phyloP scores from a whole-genome alignment of 2,797 vertebrate genomes.

The Nyctibius grandis region DNA sequence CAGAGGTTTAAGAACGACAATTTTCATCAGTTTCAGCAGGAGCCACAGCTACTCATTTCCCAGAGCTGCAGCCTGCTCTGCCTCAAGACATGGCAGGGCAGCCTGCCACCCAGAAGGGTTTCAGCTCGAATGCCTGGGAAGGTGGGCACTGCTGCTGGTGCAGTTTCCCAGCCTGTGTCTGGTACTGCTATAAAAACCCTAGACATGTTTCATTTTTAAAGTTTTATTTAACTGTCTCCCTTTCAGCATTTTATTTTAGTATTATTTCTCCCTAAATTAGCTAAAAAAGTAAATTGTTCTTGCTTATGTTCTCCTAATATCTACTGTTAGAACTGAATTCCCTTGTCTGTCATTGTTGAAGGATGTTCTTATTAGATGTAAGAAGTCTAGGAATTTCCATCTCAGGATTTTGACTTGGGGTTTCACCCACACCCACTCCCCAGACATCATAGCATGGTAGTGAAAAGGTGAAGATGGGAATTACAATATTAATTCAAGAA shows the following conservation, averaged over 20 bases:
- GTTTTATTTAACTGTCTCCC: not conserved
- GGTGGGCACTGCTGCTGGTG: not conserved
- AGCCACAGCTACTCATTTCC: not conserved
- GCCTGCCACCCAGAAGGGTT: not conserved
- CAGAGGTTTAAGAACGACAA: not conserved
- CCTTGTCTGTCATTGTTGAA: not conserved
- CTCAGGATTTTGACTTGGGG: not conserved
- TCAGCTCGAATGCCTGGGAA: not conserved
- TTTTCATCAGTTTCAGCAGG: not conserved
- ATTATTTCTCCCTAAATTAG: not conserved
- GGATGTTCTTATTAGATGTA: not conserved
- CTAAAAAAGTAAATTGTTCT: not conserved
- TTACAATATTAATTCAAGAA: not conserved
- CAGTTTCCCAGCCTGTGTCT: not conserved
- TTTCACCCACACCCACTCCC: not conserved
- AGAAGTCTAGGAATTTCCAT: not conserved
- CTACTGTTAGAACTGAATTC: not conserved
- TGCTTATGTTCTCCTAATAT: not conserved
- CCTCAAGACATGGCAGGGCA: not conserved
- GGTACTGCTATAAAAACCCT: not conserved
- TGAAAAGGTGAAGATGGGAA: not conserved
- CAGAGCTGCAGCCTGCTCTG: not conserved
- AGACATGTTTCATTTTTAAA: not conserved
- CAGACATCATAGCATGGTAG: accelerated
- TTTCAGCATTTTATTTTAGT: not conserved